Evolutionary conservation across 2,113 vertebrate genomes (phyloP), one percentile per base, ranked within the genome.

Genomic region (Bambusicola thoracicus): DNA sequence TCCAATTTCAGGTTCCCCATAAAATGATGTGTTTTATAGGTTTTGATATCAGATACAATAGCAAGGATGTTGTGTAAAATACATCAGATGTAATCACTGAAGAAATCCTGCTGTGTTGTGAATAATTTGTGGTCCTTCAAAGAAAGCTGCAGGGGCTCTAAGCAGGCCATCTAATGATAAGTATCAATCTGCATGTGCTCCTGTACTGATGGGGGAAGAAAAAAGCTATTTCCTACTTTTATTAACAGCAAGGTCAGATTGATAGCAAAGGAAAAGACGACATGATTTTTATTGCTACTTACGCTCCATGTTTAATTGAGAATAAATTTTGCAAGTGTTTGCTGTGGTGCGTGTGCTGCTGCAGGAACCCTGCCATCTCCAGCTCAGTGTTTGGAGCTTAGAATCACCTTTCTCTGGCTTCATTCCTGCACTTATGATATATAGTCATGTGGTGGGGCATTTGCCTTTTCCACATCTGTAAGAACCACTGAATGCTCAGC

Each of bases 71-170:
- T 91, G 72, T 84, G 75, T 94, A 88, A 95, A 92, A 90, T 58
- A 32, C 87, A 68, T 88, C 90, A 81, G 82, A 96, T 92, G 68
- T 87, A 93, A 92, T 94, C 93, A 75, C 43, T 77, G 93, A 84
- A 95, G 90, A 81, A 76, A 88, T 55, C 66, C 83, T 0, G 2
- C 96, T 81, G 82, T 86, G 79, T 55, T 84, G 80, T 77, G 86
- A 93, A 94, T 95, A 92, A 96, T 92, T 95, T 94, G 92, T 76
- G 84, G 83, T 91, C 68, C 76, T 92, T 94, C 79, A 94, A 85
- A 89, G 79, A 69, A 93, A 94, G 61, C 34, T 75, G n/a, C 49
- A 78, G 88, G 65, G 59, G 53, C 82, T 92, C 36, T 72, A 72
- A 84, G 66, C 73, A 86, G 66, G 19, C 53, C 2, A 0, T 84